Conservation (phyloP, 2,888 invertebrate genomes). For the Paralinhomoeus sp. region DNA sequence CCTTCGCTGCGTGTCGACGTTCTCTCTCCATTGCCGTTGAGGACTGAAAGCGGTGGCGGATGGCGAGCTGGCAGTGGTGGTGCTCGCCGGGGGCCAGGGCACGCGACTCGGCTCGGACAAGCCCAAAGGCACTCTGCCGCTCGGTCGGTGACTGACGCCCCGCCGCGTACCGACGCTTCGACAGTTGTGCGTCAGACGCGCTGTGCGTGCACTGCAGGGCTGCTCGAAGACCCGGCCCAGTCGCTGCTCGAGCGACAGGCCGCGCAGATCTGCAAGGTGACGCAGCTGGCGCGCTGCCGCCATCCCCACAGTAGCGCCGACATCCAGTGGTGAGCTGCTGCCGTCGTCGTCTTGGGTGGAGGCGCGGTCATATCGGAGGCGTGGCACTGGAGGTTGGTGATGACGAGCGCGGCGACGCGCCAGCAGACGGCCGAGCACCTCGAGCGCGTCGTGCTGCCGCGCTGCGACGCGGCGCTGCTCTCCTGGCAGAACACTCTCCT, state of each 20-base stretch:
- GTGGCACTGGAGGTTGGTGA: constrained; percentile 47
- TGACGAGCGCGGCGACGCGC: constrained; percentile 88
- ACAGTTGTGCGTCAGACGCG: too few relatives aligned
- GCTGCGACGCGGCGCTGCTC: too few relatives aligned
- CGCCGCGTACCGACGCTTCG: too few relatives aligned
- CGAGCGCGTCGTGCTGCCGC: too few relatives aligned
- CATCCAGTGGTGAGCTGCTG: constrained; percentile 16
- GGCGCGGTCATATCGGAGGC: too few relatives aligned
- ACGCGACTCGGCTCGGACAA: constrained; percentile 75
- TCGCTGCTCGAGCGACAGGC: constrained; percentile 17
- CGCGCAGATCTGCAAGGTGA: constrained; percentile 11
- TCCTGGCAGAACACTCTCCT: too few relatives aligned
- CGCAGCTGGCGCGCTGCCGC: constrained; percentile 9
- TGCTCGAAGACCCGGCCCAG: too few relatives aligned
- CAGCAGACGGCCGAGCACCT: constrained; percentile 48
- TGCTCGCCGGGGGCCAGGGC: constrained; percentile 92
- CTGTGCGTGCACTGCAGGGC: too few relatives aligned
- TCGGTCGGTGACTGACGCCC: too few relatives aligned
- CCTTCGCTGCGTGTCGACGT: too few relatives aligned
- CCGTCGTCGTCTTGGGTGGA: too few relatives aligned
- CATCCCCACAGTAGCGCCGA: constrained; percentile 7
- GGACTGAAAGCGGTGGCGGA: neutral
- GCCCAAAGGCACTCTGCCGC: constrained; percentile 98
- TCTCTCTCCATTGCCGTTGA: too few relatives aligned
- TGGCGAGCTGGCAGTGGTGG: constrained; percentile 45